These are phyloP conservation scores for Cryptus viduatorius DNA, from an alignment of 2,888 invertebrate species.

Conservation along the genomic window DNA sequence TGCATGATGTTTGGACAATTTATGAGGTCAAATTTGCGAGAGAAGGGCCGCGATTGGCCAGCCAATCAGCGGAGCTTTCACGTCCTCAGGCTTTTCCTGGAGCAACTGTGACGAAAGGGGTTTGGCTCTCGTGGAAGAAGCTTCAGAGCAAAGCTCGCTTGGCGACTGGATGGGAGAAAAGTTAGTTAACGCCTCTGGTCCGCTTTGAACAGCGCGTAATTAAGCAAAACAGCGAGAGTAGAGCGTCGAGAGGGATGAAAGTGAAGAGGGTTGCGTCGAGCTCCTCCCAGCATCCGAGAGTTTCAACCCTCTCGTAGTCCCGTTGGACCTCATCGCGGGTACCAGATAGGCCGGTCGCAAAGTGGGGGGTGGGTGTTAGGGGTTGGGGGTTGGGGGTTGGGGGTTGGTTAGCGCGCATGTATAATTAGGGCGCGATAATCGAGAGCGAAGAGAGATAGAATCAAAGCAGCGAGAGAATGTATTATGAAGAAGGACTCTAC, in stretches of 20 bases:
- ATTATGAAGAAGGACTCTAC: slow-evolving; percentile 40
- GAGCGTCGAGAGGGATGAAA: slow-evolving; percentile 48
- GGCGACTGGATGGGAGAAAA: slow-evolving; percentile 75
- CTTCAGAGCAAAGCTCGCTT: slow-evolving; percentile 16
- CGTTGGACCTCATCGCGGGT: slow-evolving; percentile 4
- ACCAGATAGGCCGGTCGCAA: slow-evolving; percentile 70
- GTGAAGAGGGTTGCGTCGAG: slow-evolving; percentile 66
- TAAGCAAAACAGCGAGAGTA: slow-evolving; percentile 81
- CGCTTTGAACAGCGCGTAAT: slow-evolving; percentile 75
- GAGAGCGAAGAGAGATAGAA: slow-evolving; percentile 60
- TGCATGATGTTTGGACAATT: slow-evolving; percentile 18
- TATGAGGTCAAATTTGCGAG: slow-evolving; percentile 5
- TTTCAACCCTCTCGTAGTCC: slow-evolving; percentile 54
- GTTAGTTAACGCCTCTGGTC: slow-evolving; percentile 82
- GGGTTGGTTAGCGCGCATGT: slow-evolving; percentile 83
- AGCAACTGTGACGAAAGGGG: slow-evolving; percentile 76
- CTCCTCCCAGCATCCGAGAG: slow-evolving; percentile 70
- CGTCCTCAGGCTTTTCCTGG: slow-evolving; percentile 70
- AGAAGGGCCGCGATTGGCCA: slow-evolving; percentile 60
- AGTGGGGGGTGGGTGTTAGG: slow-evolving; percentile 73
- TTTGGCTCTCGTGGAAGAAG: slow-evolving; percentile 71
- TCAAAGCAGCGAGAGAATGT: slow-evolving; percentile 51
- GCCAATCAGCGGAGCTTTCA: slow-evolving; percentile 75
- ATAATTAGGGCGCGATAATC: slow-evolving; percentile 80
- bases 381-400: slow-evolving; percentile 71